A percentile compares a stretch with the other conserved stretches of the same genome.
phyloP scores from a whole-genome alignment of 2,797 vertebrate genomes.

The Mormyrops attenuatus region DNA sequence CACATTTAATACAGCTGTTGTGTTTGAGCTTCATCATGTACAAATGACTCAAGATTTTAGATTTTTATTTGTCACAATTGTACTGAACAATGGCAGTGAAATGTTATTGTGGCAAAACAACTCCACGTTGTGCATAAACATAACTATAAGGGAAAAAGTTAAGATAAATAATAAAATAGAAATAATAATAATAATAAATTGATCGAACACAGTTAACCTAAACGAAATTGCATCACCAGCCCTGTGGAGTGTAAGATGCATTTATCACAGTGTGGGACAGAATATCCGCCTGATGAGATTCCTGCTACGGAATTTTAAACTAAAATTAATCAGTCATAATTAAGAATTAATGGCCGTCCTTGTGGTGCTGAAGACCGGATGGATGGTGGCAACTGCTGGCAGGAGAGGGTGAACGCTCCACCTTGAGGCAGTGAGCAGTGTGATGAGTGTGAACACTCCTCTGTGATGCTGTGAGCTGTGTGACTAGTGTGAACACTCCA shows the following conservation, averaged over 20 bases:
- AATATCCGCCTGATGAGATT: neutral
- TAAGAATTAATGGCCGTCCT: neutral
- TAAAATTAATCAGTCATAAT: conserved; percentile 3
- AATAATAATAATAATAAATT: neutral
- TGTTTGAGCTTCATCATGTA: neutral
- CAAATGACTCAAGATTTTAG: neutral
- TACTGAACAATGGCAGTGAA: neutral
- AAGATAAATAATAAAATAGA: neutral
- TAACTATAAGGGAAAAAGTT: neutral
- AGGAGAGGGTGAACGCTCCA: neutral
- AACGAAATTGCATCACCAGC: neutral
- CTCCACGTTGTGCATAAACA: neutral
- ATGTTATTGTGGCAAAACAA: neutral
- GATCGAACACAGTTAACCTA: neutral
- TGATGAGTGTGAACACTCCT: neutral
- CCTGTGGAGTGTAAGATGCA: neutral
- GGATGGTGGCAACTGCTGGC: neutral
- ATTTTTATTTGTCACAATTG: neutral
- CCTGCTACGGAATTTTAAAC: neutral
- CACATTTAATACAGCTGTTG: neutral
- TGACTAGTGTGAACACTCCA: neutral
- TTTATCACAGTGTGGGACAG: neutral
- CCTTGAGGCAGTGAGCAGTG: neutral
- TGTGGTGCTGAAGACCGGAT: neutral
- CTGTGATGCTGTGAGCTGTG: neutral